Evolutionary conservation across 2,888 invertebrate species (phyloP), one percentile per base, ranked within the genome.

Genomic region (Physocephala rufipes): DNA sequence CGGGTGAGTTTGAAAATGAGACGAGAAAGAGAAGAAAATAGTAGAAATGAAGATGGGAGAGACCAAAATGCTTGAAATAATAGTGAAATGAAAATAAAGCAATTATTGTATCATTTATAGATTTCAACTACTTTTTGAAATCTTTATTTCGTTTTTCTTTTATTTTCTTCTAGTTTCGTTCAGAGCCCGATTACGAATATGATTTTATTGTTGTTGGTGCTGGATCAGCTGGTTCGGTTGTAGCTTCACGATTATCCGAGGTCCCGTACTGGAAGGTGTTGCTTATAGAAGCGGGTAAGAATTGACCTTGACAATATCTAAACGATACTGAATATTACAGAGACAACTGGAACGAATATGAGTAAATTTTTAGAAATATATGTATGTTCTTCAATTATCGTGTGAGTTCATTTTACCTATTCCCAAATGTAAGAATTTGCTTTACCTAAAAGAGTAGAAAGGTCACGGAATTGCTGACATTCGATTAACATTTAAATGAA

Each of bases 171-270:
- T 76, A 86, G 86, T 85, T 85, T 79, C 85, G 86, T 62, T 83
- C 85, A 47, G 84, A 84, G 71, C 86, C 86, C 36, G 86, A 86
- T 69, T 84, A 83, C 72, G 85, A 86, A 75, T 86, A 86, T 74
- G 86, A 86, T 78, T 86, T 86, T 77, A 84, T 86, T 79, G 82
- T 86, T 64, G 82, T 84, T 79, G 86, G 86, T 67, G 84, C 85
- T 67, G 86, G 86, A 28, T 86, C 86, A 26, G 86, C 84, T 73
- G 86, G 86, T 72, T 79, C 86, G 65, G 86, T 86, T 65, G 85
- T 83, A 45, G 86, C 86, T 64, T 81, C 86, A 49, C 83, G 86
- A 68, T 79, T 86, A 74, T 86, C 86, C 7, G 86, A 86, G 80
- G 82, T 85, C 71, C 79, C 85, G 62, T 81, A 85, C 70, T 86